Percentiles rank a stretch among this genome's conserved stretches.
phyloP scores from a whole-genome alignment of 2,797 vertebrate species.

The Potorous gilbertii region DNA sequence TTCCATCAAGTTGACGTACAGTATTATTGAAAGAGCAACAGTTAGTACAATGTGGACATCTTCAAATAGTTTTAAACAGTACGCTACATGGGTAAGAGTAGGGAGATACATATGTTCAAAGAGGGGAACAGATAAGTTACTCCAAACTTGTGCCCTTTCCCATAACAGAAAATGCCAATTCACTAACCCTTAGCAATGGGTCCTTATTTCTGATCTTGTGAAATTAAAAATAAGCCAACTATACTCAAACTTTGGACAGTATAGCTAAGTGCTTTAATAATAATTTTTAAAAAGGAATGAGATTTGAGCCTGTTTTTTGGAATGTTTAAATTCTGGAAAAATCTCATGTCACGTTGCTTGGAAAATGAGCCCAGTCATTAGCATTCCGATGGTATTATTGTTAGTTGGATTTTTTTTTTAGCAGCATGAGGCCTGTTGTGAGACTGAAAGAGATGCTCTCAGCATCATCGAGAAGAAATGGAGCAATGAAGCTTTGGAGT shows the following conservation, averaged over 20 bases:
- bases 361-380: conserved; percentile 70
- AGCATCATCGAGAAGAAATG: conserved; percentile 14
- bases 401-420: conserved; percentile 72
- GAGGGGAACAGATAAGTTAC: neutral
- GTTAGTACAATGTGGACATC: conserved; percentile 27
- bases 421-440: conserved; percentile 31
- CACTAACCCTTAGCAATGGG: conserved; percentile 31
- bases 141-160: neutral
- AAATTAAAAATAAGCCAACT: conserved; percentile 71
- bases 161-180: conserved; percentile 30
- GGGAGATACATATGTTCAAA: neutral
- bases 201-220: conserved; percentile 61
- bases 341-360: conserved; percentile 65
- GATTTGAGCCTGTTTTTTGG: conserved; percentile 72
- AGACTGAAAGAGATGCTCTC: neutral
- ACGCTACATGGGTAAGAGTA: conserved; percentile 42
- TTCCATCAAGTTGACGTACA: neutral
- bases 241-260: conserved; percentile 68
- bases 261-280: conserved; percentile 73
- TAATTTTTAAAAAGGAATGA: conserved; percentile 70
- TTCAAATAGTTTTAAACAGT: conserved; percentile 41
- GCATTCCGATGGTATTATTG: conserved; percentile 62
- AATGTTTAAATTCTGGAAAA: conserved; percentile 76
- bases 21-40: neutral
- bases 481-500: neutral